These are phyloP conservation scores for human (Homo sapiens) DNA, from an alignment of 2,113 vertebrate genomes.

Conservation along the genomic window DNA sequence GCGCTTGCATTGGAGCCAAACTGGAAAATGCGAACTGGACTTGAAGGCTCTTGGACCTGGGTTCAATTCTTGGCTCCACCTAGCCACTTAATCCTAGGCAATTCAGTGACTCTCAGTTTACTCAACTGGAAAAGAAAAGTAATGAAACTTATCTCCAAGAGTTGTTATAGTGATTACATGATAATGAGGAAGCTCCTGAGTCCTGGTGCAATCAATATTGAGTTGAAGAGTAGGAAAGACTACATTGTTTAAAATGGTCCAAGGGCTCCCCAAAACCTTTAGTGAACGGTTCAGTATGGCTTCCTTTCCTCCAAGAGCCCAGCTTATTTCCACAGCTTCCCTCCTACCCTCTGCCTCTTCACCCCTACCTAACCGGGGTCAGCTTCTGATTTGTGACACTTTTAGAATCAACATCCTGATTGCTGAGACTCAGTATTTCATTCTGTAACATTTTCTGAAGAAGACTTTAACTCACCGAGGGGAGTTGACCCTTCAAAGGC, in stretches of 20 bases:
- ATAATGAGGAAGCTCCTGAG: neutral
- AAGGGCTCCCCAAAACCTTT: neutral
- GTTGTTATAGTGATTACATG: neutral
- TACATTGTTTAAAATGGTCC: neutral
- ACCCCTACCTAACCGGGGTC: neutral
- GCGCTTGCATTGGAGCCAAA: conserved; percentile 11
- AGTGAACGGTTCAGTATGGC: neutral
- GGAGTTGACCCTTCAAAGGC: neutral
- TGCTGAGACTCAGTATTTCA: neutral
- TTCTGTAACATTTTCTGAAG: neutral
- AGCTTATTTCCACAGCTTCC: neutral
- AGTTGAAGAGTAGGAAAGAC: neutral
- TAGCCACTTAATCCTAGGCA: neutral
- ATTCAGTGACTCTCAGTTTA: conserved; percentile 11
- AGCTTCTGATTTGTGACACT: neutral
- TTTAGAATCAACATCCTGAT: neutral
- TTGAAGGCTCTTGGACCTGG: neutral
- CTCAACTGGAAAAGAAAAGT: conserved; percentile 7
- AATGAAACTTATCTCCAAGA: neutral
- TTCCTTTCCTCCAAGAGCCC: neutral
- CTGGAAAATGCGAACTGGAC: neutral
- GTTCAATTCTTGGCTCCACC: neutral
- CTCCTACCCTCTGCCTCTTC: neutral
- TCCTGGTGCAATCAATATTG: neutral
- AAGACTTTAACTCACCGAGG: neutral